These are phyloP conservation scores for Tragulus kanchil DNA, from an alignment of 2,113 vertebrate species.

Conservation along the genomic window DNA sequence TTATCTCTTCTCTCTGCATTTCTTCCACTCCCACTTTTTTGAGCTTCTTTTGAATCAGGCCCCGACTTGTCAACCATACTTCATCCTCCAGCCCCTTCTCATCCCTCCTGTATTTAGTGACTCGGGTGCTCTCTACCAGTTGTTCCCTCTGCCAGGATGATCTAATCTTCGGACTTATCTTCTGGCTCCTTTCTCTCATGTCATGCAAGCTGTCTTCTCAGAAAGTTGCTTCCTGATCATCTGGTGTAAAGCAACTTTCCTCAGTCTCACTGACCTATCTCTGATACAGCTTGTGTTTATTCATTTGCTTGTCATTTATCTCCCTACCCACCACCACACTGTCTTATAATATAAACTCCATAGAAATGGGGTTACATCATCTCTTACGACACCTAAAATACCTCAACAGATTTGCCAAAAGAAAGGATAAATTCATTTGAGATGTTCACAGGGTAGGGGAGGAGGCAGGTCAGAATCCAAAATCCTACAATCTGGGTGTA, in stretches of 20 bases:
- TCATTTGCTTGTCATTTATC: neutral
- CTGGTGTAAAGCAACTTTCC: neutral
- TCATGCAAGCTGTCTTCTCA: neutral
- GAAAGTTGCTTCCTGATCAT: neutral
- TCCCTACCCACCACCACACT: fast-evolving
- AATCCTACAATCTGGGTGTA: neutral
- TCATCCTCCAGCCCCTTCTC: neutral
- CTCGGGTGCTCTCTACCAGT: neutral
- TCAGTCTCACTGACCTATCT: neutral
- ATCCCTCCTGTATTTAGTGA: too few relatives aligned
- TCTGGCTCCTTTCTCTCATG: neutral
- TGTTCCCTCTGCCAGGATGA: neutral
- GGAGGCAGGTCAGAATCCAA: neutral
- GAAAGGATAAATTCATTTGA: neutral
- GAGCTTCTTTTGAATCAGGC: neutral
- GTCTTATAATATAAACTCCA: neutral
- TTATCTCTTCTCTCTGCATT: fast-evolving
- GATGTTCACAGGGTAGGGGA: too few relatives aligned
- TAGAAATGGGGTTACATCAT: fast-evolving
- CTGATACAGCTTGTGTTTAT: neutral
- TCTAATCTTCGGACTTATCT: neutral
- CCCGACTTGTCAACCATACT: neutral
- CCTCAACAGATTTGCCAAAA: neutral
- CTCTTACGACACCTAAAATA: neutral
- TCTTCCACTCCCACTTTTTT: neutral